phyloP scores from a whole-genome alignment of 2,113 vertebrate species.

The Phylloscopus whistleri region DNA sequence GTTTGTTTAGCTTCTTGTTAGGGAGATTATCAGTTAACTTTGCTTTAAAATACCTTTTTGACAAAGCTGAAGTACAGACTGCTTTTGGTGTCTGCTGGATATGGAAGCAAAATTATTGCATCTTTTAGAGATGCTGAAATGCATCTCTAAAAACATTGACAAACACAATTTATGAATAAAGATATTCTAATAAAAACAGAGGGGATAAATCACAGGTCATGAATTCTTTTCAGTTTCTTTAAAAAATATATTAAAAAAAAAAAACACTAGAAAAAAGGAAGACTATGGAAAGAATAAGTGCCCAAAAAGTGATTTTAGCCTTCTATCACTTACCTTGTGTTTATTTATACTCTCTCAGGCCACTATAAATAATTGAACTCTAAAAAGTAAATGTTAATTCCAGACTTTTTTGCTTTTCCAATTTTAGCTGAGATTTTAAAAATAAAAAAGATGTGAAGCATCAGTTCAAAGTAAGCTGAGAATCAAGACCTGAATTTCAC shows the following conservation, averaged over 20 bases:
- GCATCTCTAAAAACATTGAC: background rate
- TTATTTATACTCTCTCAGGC: background rate
- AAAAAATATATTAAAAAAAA: fast-evolving
- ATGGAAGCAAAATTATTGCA: background rate
- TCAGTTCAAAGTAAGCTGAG: background rate
- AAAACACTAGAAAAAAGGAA: fast-evolving
- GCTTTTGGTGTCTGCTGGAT: background rate
- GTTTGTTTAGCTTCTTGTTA: background rate
- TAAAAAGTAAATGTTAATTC: background rate
- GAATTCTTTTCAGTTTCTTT: background rate
- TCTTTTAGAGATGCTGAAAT: background rate
- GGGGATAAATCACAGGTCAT: background rate
- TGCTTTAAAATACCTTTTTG: background rate
- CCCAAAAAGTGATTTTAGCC: background rate
- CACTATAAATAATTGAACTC: background rate
- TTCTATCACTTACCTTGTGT: background rate
- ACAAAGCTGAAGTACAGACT: background rate
- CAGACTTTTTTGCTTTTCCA: background rate
- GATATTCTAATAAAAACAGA: background rate
- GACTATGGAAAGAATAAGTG: background rate
- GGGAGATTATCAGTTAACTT: background rate
- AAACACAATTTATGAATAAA: background rate
- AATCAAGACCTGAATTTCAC: background rate
- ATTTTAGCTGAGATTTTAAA: background rate
- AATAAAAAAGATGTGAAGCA: fast-evolving